Conservation (phyloP, 2,797 vertebrate genomes). For the Arrhamphus sclerolepis region DNA sequence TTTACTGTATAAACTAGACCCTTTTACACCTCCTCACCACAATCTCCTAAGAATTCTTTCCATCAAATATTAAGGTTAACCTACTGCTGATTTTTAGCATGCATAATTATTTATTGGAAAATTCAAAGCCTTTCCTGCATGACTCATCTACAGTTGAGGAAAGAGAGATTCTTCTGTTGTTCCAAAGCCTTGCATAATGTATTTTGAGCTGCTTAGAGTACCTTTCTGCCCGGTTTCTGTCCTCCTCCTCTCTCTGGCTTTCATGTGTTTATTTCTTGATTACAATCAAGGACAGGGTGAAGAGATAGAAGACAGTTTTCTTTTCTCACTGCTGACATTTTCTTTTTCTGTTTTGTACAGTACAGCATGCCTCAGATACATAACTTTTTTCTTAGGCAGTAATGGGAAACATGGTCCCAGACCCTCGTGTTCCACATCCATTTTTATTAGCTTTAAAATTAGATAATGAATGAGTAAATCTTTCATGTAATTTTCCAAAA, state of each 20-base stretch:
- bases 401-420: constrained; percentile 17
- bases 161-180: constrained; percentile 2
- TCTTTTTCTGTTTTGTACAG: constrained; percentile 13
- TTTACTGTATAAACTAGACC: not conserved
- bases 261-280: constrained; percentile 43
- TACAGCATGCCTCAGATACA: not conserved
- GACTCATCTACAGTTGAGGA: not conserved
- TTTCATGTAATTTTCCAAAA: not conserved
- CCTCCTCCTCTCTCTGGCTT: constrained; percentile 1
- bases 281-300: constrained; percentile 41
- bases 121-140: constrained; percentile 7
- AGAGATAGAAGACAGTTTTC: constrained; percentile 1
- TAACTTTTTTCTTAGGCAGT: constrained; percentile 4
- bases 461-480: constrained; percentile 12
- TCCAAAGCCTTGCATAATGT: constrained; percentile 13
- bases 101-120: constrained; percentile 21
- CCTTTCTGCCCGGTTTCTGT: constrained; percentile 12
- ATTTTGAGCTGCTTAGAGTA: constrained; percentile 14
- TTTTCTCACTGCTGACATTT: constrained; percentile 6
- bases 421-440: not conserved
- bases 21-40: not conserved
- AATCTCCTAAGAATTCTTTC: constrained; percentile 13
- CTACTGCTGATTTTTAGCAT: constrained; percentile 19
- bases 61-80: constrained; percentile 41
- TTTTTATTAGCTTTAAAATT: constrained; percentile 5